Base-by-base conservation (phyloP, 2,888 invertebrate genomes). In the Aporophyla nigra region DNA sequence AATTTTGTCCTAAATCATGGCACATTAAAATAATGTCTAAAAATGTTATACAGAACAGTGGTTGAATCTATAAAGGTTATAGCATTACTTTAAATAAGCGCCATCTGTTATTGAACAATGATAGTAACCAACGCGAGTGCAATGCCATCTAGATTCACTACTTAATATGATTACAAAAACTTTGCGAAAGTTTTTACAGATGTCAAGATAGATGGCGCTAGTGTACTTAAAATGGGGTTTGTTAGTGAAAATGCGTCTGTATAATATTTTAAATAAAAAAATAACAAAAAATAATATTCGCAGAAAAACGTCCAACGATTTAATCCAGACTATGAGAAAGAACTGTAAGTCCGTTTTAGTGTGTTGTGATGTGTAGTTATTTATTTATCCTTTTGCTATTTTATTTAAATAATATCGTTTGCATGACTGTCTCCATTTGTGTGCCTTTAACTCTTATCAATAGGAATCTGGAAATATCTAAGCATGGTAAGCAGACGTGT, bases 261-360 rank as follows among this genome's bases (percentile, higher is more conserved):
- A 89, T 88, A 76, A 73, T 74, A 66, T 83, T 86, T 77, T 53
- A 65, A 1, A 40, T 21, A 67, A 49, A 27, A 69, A 71, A 72
- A 86, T 89, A 89, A 89, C 84, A 70, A 83, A 89, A 81, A 84
- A 88, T 86, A 90, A 93, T 91, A 89, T 93, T 96, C 95, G 70
- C 96, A 96, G 96, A 96, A 94, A 95, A 95, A 96, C 96, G 59
- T 96, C 96, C 90, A 95, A 96, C 94, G 95, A 96, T 92, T 95
- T 96, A 95, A 94, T 96, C 92, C 95, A 93, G 96, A 96, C 93
- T 92, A 93, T 96, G 95, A 93, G 92, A 95, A 93, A 93, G 78
- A 93, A 91, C 93, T 93, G 96, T 96, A 94, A 96, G 96, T 96
- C 88, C 72, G 92, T 96, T 96, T 96, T 95, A 96, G 96, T 96